Evolutionary conservation across 2,797 vertebrate species (phyloP).

Genomic region (Chaetodon trifasciatus): DNA sequence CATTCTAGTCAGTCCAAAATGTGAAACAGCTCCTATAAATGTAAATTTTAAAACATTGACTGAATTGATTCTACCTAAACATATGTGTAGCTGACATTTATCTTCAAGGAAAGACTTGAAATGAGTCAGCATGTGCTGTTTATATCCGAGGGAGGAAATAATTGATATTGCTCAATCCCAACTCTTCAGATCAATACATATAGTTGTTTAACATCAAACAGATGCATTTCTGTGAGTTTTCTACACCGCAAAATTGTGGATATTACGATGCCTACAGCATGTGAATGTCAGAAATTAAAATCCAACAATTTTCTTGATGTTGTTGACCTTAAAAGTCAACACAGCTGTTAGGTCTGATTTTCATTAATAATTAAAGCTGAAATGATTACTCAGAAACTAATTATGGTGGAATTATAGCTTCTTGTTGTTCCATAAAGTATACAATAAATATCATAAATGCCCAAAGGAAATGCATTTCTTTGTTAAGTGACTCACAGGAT

Average conservation of each 20-base stretch:
- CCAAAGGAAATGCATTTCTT: conserved; percentile 1
- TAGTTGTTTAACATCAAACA: background rate
- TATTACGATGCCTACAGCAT: background rate
- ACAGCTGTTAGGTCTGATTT: background rate
- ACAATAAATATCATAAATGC: background rate
- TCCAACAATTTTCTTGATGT: background rate
- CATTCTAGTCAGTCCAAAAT: conserved; percentile 9
- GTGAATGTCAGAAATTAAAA: background rate
- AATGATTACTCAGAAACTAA: background rate
- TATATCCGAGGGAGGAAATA: background rate
- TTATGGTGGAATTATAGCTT: background rate
- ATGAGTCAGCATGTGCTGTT: background rate
- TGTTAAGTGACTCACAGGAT: conserved; percentile 13
- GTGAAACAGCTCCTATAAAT: background rate
- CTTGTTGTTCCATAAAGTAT: conserved; percentile 11
- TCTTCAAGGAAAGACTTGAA: background rate
- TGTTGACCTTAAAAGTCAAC: background rate
- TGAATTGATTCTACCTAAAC: background rate
- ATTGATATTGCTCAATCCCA: background rate
- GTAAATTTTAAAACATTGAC: background rate
- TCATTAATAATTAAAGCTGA: background rate
- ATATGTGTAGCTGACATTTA: background rate
- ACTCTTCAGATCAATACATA: background rate
- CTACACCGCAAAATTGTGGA: background rate
- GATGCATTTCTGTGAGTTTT: background rate